These are phyloP conservation scores for Siphonodentalium dalli DNA, from an alignment of 2,888 invertebrate genomes.

Conservation along the genomic window DNA sequence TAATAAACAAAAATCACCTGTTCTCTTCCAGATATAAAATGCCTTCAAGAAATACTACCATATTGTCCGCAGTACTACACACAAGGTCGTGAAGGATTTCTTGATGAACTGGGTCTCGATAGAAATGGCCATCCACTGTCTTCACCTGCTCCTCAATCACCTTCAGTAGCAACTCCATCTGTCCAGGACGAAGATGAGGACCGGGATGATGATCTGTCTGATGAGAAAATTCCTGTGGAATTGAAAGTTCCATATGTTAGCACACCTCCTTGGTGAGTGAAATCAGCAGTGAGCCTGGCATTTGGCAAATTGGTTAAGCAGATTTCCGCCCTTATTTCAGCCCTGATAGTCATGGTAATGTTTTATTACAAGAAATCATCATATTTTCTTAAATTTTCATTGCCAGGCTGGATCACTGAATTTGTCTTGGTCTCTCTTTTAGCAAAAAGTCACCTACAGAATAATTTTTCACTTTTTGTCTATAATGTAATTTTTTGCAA, in stretches of 20 bases:
- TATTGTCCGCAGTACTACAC: slow-evolving; percentile 53
- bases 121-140: slow-evolving; percentile 21
- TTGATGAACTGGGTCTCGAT: slow-evolving; percentile 26
- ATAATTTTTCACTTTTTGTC: too few relatives aligned
- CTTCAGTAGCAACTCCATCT: slow-evolving; percentile 1
- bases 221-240: slow-evolving; percentile 32
- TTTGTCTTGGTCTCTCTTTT: too few relatives aligned
- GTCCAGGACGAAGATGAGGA: slow-evolving; percentile 17
- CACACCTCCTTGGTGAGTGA: slow-evolving; percentile 32
- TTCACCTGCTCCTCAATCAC: background rate
- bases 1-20: too few relatives aligned
- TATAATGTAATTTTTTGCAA: too few relatives aligned
- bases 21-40: slow-evolving; percentile 39
- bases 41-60: slow-evolving; percentile 49
- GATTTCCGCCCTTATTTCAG: too few relatives aligned
- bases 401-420: too few relatives aligned
- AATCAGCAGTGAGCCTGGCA: too few relatives aligned
- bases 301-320: too few relatives aligned
- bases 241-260: slow-evolving; percentile 44
- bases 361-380: too few relatives aligned
- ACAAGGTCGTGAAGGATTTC: slow-evolving; percentile 41
- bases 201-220: slow-evolving; percentile 10
- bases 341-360: too few relatives aligned
- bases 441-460: too few relatives aligned
- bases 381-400: too few relatives aligned